A percentile compares a stretch with the other conserved stretches of the same genome.
These are phyloP conservation scores for Hymenochirus boettgeri DNA, from an alignment of 2,113 vertebrate species.

Conservation along the genomic window DNA sequence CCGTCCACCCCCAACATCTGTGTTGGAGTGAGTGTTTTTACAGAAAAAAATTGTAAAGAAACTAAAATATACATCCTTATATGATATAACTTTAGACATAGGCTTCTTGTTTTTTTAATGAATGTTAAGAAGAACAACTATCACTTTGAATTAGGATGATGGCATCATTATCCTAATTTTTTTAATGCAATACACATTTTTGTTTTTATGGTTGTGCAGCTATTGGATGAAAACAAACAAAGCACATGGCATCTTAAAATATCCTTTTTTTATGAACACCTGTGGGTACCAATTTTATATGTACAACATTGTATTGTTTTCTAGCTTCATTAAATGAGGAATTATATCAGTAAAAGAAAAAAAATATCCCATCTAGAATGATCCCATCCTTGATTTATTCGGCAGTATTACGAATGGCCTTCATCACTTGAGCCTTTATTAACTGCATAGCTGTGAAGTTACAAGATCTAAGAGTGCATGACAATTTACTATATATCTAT, in stretches of 20 bases:
- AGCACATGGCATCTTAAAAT: conserved; percentile 1
- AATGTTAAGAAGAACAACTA: conserved; percentile 19
- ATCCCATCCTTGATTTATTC: too few species aligned
- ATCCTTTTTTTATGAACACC: conserved; percentile 3
- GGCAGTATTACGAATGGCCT: conserved; percentile 19
- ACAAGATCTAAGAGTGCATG: not conserved
- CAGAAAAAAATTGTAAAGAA: not conserved
- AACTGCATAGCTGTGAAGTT: not conserved
- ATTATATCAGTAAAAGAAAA: too few species aligned
- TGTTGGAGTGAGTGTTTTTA: conserved; percentile 73
- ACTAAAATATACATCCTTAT: conserved; percentile 1
- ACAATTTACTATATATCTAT: conserved; percentile 11
- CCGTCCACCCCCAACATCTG: conserved; percentile 79
- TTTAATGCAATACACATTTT: conserved; percentile 25
- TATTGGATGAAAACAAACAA: not conserved
- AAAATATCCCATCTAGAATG: too few species aligned
- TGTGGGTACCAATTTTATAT: conserved; percentile 16
- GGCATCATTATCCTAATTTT: conserved; percentile 10
- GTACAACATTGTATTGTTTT: conserved; percentile 3
- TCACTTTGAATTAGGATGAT: conserved; percentile 17
- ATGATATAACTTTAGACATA: conserved; percentile 2
- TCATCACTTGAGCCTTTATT: conserved; percentile 35
- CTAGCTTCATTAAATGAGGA: not conserved
- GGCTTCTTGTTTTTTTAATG: conserved; percentile 22
- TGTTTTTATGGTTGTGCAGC: conserved; percentile 15